Percentiles rank a stretch among this genome's conserved stretches.
These are phyloP conservation scores for Plebejus anna DNA, from an alignment of 2,888 invertebrate species.

Conservation along the genomic window DNA sequence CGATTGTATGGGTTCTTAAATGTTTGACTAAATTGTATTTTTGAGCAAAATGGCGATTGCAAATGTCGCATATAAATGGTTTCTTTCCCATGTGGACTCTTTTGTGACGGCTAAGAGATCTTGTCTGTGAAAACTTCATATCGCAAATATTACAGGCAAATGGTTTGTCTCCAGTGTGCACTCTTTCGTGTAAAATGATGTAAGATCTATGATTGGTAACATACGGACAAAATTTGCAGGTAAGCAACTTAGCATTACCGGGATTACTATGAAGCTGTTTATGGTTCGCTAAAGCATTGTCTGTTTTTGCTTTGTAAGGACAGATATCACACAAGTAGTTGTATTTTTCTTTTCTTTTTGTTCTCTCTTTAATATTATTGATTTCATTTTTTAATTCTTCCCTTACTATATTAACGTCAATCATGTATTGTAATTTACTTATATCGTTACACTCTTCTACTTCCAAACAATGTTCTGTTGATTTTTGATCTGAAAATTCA, in stretches of 20 bases:
- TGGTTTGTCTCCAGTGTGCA: slow-evolving; percentile 18
- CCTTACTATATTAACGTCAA: not conserved
- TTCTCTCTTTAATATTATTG: not conserved
- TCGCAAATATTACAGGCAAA: slow-evolving; percentile 16
- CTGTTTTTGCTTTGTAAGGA: slow-evolving; percentile 22
- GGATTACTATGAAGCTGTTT: slow-evolving; percentile 14
- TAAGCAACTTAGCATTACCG: not conserved
- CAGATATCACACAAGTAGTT: slow-evolving; percentile 18
- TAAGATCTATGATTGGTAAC: slow-evolving; percentile 18
- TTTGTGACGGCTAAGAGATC: slow-evolving; percentile 24
- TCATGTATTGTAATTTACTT: slow-evolving; percentile 10
- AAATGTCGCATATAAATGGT: slow-evolving; percentile 5
- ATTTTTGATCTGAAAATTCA: not conserved
- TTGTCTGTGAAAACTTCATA: slow-evolving; percentile 13
- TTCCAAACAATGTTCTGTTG: slow-evolving; percentile 15
- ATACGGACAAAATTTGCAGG: slow-evolving; percentile 10
- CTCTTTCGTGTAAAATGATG: slow-evolving; percentile 20
- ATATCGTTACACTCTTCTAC: not conserved
- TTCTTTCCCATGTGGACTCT: slow-evolving; percentile 10
- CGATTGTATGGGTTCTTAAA: slow-evolving; percentile 17
- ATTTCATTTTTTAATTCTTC: slow-evolving; percentile 15
- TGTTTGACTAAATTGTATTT: slow-evolving; percentile 27
- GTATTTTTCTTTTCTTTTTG: slow-evolving; percentile 13
- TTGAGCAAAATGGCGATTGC: slow-evolving; percentile 20
- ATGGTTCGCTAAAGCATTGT: slow-evolving; percentile 9